These are phyloP conservation scores for Sitta europaea DNA, from an alignment of 2,113 vertebrate species.

Conservation along the genomic window DNA sequence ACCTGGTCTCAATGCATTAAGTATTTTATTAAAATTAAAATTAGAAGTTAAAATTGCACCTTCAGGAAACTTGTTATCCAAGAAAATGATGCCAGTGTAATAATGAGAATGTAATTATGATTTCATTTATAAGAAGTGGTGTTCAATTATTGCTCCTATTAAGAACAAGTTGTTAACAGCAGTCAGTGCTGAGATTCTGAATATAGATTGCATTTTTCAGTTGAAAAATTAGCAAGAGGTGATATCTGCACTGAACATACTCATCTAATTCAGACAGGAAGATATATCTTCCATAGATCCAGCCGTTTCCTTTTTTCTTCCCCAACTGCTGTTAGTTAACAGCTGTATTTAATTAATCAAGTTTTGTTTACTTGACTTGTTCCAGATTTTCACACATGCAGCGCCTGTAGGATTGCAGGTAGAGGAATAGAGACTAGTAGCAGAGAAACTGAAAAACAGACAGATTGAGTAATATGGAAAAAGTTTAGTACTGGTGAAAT, in stretches of 20 bases:
- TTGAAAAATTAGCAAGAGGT: neutral
- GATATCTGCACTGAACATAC: neutral
- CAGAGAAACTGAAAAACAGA: neutral
- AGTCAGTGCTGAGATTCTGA: neutral
- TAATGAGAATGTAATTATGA: conserved; percentile 38
- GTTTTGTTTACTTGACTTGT: neutral
- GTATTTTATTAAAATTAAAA: conserved; percentile 42
- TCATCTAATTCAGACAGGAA: neutral
- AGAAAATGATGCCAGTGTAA: conserved; percentile 24
- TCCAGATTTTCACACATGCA: neutral
- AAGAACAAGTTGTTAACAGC: conserved; percentile 35
- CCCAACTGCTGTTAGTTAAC: neutral
- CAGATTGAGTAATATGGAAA: neutral
- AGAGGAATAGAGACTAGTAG: neutral
- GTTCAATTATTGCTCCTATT: conserved; percentile 50
- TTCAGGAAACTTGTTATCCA: conserved; percentile 44
- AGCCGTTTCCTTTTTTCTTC: neutral
- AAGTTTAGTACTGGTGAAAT: neutral
- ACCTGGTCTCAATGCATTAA: neutral
- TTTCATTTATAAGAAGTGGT: conserved; percentile 40
- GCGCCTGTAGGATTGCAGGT: neutral
- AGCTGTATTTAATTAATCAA: neutral
- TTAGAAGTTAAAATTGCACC: conserved; percentile 38
- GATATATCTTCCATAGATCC: neutral
- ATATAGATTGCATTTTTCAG: neutral